Evolutionary conservation across 1,140 invertebrate genomes (phyloP).

Genomic region (Euborellia annulipes): DNA sequence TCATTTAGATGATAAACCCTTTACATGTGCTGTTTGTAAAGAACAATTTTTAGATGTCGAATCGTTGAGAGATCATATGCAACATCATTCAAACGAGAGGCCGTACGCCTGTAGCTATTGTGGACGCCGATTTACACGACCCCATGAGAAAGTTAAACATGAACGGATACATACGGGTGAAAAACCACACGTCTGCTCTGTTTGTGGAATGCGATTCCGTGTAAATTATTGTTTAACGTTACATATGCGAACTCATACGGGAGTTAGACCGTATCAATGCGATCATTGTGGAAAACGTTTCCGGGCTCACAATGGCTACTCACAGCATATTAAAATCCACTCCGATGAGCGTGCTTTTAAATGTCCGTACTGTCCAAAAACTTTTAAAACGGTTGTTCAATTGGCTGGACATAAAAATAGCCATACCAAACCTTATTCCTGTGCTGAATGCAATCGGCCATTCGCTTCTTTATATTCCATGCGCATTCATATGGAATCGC

Average conservation of each 20-base stretch:
- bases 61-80: slow-evolving; percentile 41
- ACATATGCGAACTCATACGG: slow-evolving; percentile 62
- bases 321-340: slow-evolving; percentile 53
- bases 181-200: slow-evolving; percentile 59
- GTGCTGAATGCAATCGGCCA: slow-evolving; percentile 47
- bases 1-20: slow-evolving; percentile 35
- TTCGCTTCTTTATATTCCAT: slow-evolving; percentile 58
- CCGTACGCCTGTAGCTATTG: slow-evolving; percentile 82
- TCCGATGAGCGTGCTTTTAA: slow-evolving; percentile 50
- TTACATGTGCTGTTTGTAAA: slow-evolving; percentile 23
- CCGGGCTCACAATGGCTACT: slow-evolving; percentile 56
- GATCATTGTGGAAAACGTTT: slow-evolving; percentile 54
- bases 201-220: slow-evolving; percentile 61
- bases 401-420: slow-evolving; percentile 58
- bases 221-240: slow-evolving; percentile 62
- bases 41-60: slow-evolving; percentile 19
- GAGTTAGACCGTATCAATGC: slow-evolving; percentile 52
- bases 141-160: slow-evolving; percentile 74
- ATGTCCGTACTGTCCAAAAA: slow-evolving; percentile 54
- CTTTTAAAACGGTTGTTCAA: slow-evolving; percentile 58
- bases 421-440: slow-evolving; percentile 58
- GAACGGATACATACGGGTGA: slow-evolving; percentile 69
- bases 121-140: slow-evolving; percentile 67
- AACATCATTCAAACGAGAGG: slow-evolving; percentile 46
- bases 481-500: slow-evolving; percentile 49